phyloP scores from a whole-genome alignment of 2,113 vertebrate species.

The Jacana jacana region DNA sequence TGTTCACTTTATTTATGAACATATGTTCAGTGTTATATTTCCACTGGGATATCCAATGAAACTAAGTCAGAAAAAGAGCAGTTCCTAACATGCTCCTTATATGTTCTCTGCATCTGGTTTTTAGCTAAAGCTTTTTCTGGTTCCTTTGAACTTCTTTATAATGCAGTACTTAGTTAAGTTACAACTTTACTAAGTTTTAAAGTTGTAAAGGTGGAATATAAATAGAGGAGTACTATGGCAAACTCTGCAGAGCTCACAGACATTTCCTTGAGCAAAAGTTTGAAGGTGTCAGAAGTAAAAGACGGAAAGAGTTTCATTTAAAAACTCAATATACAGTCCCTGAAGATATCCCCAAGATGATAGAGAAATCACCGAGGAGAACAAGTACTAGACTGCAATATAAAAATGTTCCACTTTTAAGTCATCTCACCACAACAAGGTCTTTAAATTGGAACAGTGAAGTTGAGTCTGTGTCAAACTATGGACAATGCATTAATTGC shows the following conservation, averaged over 20 bases:
- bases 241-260: not conserved
- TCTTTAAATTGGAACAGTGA: slow-evolving; percentile 17
- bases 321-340: slow-evolving; percentile 24
- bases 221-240: not conserved
- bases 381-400: not conserved
- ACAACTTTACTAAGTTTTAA: not conserved
- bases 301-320: slow-evolving; percentile 24
- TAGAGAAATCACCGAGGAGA: slow-evolving; percentile 63
- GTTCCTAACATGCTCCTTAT: slow-evolving; percentile 33
- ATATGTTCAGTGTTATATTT: not conserved
- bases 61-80: slow-evolving; percentile 39
- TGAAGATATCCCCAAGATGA: slow-evolving; percentile 28
- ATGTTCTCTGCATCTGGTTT: slow-evolving; percentile 5
- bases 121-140: slow-evolving; percentile 16
- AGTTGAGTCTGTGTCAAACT: slow-evolving; percentile 12
- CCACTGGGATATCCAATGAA: not conserved
- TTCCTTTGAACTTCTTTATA: slow-evolving; percentile 58
- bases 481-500: not conserved
- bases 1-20: slow-evolving; percentile 63
- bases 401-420: slow-evolving; percentile 2
- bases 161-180: not conserved
- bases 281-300: slow-evolving; percentile 21
- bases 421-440: not conserved
- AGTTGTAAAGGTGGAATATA: not conserved
- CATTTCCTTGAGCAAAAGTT: slow-evolving; percentile 6